Percentiles rank a stretch among this genome's conserved stretches.
These are phyloP conservation scores for Eulemur mongoz DNA, from an alignment of 2,797 vertebrate species.

Conservation along the genomic window DNA sequence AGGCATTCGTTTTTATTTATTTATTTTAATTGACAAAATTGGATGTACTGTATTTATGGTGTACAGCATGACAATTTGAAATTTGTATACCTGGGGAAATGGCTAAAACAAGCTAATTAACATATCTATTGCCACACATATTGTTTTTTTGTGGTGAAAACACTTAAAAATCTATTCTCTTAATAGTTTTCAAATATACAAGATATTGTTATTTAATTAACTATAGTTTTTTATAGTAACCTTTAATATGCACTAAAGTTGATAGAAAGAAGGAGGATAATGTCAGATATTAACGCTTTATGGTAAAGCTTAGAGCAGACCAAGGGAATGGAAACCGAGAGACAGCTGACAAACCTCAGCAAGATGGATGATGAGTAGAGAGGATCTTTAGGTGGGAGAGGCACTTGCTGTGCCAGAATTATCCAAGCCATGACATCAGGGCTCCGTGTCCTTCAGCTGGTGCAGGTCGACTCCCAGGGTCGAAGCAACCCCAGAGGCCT, in stretches of 20 bases:
- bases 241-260: not conserved
- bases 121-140: too few relatives aligned
- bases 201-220: too few relatives aligned
- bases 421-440: rapidly evolving
- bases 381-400: not conserved
- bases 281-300: not conserved
- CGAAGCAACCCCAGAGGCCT: not conserved
- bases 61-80: not conserved
- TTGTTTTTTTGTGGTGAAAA: not conserved
- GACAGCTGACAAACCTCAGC: too few relatives aligned
- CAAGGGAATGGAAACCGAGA: not conserved
- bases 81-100: not conserved
- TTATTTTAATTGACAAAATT: not conserved
- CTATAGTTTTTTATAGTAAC: not conserved
- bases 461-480: rapidly evolving
- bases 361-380: not conserved
- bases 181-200: not conserved
- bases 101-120: not conserved
- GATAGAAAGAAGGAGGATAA: not conserved
- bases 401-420: rapidly evolving
- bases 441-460: rapidly evolving
- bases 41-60: not conserved
- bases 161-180: not conserved
- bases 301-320: not conserved
- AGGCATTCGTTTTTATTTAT: not conserved